These are phyloP conservation scores for Oreochromis tanganicae DNA, from an alignment of 2,113 vertebrate species.

Conservation along the genomic window DNA sequence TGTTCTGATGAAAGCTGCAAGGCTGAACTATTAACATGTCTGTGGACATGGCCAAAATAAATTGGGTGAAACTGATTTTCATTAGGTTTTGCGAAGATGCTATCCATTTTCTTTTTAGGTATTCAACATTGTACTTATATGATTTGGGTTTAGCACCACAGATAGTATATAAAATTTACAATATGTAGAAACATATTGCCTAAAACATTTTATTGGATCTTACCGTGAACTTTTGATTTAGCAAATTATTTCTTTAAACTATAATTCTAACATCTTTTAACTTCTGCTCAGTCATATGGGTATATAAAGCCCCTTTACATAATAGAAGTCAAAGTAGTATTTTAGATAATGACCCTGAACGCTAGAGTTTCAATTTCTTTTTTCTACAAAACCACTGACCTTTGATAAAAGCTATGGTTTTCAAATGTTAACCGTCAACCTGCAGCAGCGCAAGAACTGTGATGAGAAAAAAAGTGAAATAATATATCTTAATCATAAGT, in stretches of 20 bases:
- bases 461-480: not conserved
- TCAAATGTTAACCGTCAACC: not conserved
- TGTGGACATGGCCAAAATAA: not conserved
- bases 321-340: not conserved
- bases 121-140: not conserved
- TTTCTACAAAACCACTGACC: not conserved
- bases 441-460: not conserved
- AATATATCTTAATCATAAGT: not conserved
- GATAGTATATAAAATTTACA: not conserved
- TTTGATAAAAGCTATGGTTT: not conserved
- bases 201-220: not conserved
- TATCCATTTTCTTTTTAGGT: not conserved
- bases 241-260: not conserved
- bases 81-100: not conserved
- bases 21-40: not conserved
- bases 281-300: not conserved
- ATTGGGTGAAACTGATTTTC: not conserved
- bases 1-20: not conserved
- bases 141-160: not conserved
- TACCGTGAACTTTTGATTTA: not conserved
- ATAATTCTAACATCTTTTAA: not conserved
- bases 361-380: not conserved
- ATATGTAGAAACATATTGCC: not conserved
- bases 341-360: not conserved
- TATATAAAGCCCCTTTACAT: not conserved